A percentile compares a stretch with the other conserved stretches of the same genome.
Conservation (phyloP, 2,797 vertebrate genomes). For the Champsocephalus gunnari region DNA sequence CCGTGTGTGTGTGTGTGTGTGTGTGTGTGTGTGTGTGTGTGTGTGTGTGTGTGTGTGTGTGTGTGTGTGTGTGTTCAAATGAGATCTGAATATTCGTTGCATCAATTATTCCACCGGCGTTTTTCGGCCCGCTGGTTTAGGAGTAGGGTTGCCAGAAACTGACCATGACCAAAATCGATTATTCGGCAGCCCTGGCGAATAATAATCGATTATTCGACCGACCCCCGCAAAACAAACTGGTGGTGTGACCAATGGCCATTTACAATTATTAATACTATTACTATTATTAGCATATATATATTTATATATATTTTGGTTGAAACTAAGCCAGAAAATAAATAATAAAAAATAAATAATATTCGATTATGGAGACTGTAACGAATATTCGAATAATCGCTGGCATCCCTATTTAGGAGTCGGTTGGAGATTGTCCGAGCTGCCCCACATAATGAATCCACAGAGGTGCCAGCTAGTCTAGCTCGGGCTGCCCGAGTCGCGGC, state of each 20-base stretch:
- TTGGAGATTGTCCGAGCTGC: constrained; percentile 54
- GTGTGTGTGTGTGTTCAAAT: constrained; percentile 37
- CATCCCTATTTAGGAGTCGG: constrained; percentile 42
- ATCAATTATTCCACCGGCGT: constrained; percentile 58
- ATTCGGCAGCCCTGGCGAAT: too few relatives aligned
- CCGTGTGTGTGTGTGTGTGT: constrained; percentile 1
- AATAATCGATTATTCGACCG: too few relatives aligned
- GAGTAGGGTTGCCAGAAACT: constrained; percentile 22
- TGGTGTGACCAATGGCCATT: too few relatives aligned
- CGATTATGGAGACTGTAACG: too few relatives aligned
- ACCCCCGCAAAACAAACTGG: too few relatives aligned
- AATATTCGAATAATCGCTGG: too few relatives aligned
- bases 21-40: constrained; percentile 21
- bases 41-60: neutral
- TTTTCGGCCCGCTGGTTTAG: constrained; percentile 50
- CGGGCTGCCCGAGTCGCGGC: constrained; percentile 27
- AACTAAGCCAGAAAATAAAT: too few relatives aligned
- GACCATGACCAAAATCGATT: too few relatives aligned
- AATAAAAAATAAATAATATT: too few relatives aligned
- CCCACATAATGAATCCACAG: constrained; percentile 53
- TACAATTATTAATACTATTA: too few relatives aligned
- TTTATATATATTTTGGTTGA: too few relatives aligned
- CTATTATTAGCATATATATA: too few relatives aligned
- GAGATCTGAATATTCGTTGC: constrained; percentile 75
- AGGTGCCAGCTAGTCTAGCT: constrained; percentile 42